Percentiles rank a stretch among this genome's conserved stretches.
Conservation (phyloP, 2,888 invertebrate genomes). For the Brachyopa scutellaris region DNA sequence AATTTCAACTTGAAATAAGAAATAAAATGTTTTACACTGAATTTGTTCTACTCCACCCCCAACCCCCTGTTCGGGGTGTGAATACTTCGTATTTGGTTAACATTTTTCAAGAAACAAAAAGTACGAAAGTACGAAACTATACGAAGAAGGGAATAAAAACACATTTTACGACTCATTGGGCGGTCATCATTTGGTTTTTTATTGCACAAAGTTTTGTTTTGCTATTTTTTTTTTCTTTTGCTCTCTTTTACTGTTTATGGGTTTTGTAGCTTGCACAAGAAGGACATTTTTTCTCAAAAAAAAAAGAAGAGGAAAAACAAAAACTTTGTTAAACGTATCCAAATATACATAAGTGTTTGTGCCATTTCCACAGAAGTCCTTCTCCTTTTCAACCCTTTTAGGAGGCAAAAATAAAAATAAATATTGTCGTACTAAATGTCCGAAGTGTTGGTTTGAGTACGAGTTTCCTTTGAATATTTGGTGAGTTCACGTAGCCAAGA, state of each 20-base stretch:
- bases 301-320: too few relatives aligned
- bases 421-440: slow-evolving; percentile 67
- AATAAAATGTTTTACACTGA: slow-evolving; percentile 60
- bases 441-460: slow-evolving; percentile 54
- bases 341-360: slow-evolving; percentile 35
- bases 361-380: slow-evolving; percentile 2
- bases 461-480: slow-evolving; percentile 49
- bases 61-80: slow-evolving; percentile 45
- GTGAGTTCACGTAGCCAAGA: slow-evolving; percentile 52
- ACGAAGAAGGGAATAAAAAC: slow-evolving; percentile 47
- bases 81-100: slow-evolving; percentile 61
- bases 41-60: slow-evolving; percentile 36
- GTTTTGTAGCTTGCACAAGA: slow-evolving; percentile 58
- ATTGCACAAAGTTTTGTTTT: slow-evolving; percentile 52
- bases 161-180: slow-evolving; percentile 71
- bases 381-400: slow-evolving; percentile 41
- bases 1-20: too few relatives aligned
- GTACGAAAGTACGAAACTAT: too few relatives aligned
- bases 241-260: slow-evolving; percentile 44
- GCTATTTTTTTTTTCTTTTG: slow-evolving; percentile 15
- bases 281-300: slow-evolving; percentile 49
- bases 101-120: slow-evolving; percentile 53
- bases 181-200: slow-evolving; percentile 70
- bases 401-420: slow-evolving; percentile 35
- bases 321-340: slow-evolving; percentile 46